A percentile compares a stretch with the other conserved stretches of the same genome.
Evolutionary conservation across 2,113 vertebrate species (phyloP).

Genomic region (Acinonyx jubatus): DNA sequence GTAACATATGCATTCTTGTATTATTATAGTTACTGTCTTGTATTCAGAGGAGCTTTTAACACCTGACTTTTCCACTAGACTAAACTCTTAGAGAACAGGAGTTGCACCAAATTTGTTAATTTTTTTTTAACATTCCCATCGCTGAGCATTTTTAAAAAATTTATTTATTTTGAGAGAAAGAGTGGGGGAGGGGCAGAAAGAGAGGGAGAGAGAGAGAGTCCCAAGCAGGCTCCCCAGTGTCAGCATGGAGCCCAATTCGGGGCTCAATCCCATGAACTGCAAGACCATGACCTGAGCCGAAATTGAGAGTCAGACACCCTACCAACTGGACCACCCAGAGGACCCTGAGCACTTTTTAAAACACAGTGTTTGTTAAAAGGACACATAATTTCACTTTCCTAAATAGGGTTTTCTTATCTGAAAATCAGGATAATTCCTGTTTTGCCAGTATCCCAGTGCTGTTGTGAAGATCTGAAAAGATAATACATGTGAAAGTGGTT

Average conservation of each 20-base stretch:
- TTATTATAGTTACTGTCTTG: background rate
- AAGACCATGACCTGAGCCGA: too few relatives aligned
- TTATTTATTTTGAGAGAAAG: too few relatives aligned
- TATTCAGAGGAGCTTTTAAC: background rate
- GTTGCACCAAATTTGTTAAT: background rate
- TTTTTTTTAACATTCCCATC: background rate
- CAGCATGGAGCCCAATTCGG: too few relatives aligned
- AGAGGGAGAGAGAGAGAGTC: too few relatives aligned
- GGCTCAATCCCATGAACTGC: too few relatives aligned
- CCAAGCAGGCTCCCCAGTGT: too few relatives aligned
- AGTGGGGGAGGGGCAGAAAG: too few relatives aligned
- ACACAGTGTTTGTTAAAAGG: background rate
- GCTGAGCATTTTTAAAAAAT: background rate
- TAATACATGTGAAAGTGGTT: background rate
- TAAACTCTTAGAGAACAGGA: background rate
- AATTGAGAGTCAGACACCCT: too few relatives aligned
- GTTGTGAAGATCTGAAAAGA: background rate
- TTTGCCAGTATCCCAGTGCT: conserved; percentile 9
- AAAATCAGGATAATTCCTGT: conserved; percentile 15
- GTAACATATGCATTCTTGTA: background rate
- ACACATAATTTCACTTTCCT: background rate
- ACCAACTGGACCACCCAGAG: too few relatives aligned
- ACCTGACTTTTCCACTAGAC: background rate
- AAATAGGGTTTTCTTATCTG: background rate
- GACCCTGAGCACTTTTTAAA: conserved; percentile 3